Evolutionary conservation across 2,888 invertebrate genomes (phyloP), one percentile per base, ranked within the genome.

Genomic region (Ormyrus thymus): DNA sequence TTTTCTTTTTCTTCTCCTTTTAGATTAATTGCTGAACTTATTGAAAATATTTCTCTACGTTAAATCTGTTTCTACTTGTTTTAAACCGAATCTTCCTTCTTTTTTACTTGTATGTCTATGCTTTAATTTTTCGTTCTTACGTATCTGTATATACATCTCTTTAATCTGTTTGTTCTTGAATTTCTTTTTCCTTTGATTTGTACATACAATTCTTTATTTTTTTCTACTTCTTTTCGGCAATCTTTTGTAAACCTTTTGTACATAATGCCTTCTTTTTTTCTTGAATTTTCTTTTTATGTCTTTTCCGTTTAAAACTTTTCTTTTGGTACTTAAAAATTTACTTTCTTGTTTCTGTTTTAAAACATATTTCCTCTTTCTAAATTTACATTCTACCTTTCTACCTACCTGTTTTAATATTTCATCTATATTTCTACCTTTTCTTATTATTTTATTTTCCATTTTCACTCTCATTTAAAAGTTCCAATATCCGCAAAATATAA

Each of bases 1-100:
- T 62, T 43, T 77, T 75, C 15, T 75, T 58, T 55, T 58, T 77
- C 61, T 76, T 77, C 78, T 50, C 76, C 59, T 70, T 81, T 66
- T 76, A 51, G 69, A 64, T 66, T 3, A 61, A 68, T 50, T n/a
- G 48, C 2, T 29, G 29, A 29, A 29, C 4, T 29, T 29, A 29
- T 29, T 29, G 4, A 4, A 3, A 29, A 29, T 29, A 29, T 29
- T 29, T 29, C 3, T 29, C 1, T 29, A 29, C 29, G 4, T 29
- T 29, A 29, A 29, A 29, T 29, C 29, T 29, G 29, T 29, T 29
- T 29, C 29, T 4, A 29, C 29, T 29, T 29, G 29, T 29, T 29
- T 29, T 29, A 29, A 29, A 29, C 29, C 4, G 29, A 4, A 3
- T 29, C 29, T 29, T 29, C 29, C 29, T 29, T 29, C 13, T 56